Percentiles rank a stretch among this genome's conserved stretches.
phyloP scores from a whole-genome alignment of 2,888 invertebrate species.

The Trichopria drosophilae region DNA sequence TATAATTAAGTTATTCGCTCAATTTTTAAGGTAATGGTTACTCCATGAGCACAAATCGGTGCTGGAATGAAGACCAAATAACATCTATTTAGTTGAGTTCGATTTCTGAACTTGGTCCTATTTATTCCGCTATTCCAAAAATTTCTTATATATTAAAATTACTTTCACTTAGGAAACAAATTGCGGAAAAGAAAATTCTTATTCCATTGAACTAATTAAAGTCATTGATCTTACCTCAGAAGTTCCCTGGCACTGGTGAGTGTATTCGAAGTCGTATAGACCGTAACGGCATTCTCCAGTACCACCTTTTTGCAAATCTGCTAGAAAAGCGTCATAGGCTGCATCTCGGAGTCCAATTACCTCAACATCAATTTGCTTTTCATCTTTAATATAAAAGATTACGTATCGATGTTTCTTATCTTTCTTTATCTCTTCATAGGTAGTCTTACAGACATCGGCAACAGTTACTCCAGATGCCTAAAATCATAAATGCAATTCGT shows the following conservation, averaged over 20 bases:
- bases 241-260: constrained; percentile 95
- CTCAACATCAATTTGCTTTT: constrained; percentile 94
- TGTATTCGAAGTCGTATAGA: constrained; percentile 96
- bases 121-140: no score
- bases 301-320: constrained; percentile 88
- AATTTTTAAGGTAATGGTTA: no score
- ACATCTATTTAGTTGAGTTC: no score
- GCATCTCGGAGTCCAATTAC: constrained; percentile 87
- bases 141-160: no score
- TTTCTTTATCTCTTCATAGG: constrained; percentile 96
- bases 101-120: no score
- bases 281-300: constrained; percentile 97
- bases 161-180: no score
- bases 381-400: constrained; percentile 93
- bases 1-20: no score
- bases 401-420: constrained; percentile 97
- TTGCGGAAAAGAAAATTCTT: neutral
- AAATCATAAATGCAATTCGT: no score
- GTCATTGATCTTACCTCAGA: constrained; percentile 66
- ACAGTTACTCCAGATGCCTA: constrained; percentile 96
- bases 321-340: constrained; percentile 91
- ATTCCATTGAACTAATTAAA: neutral
- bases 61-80: no score
- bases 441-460: constrained; percentile 90
- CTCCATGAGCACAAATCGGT: no score